Base-by-base conservation (phyloP, 2,888 invertebrate species). In the Napeogenes sylphis region DNA sequence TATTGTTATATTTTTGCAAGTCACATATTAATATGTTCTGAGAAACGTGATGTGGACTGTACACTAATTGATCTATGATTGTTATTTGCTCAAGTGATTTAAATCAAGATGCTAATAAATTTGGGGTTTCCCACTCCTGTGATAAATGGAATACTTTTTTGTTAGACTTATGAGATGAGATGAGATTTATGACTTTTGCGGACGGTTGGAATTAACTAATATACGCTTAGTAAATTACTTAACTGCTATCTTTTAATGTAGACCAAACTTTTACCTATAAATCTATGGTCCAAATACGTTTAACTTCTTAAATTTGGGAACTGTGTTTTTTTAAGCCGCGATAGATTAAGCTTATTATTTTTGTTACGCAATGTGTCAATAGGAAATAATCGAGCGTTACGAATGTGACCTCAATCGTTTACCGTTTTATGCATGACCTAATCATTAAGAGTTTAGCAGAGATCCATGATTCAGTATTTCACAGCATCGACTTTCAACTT, bases 341-440 rank as follows among this genome's bases (percentile, higher is more conserved):
- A 5, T 38, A 5, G 13, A 33, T 56, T 45, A 56, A 14, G 13
- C 6, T 56, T 42, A 33, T 45, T 57, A 32, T 46, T 35, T 35
- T 12, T 35, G 47, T 64, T 67, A 55, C 47, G 45, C 55, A 65
- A 68, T 62, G 21, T 56, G 59, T 57, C 32, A 61, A 66, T 59
- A 63, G 65, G 62, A 69, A 68, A 69, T 66, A 64, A 68, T 62
- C 55, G 45, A 51, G 55, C 59, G 57, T 55, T 56, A 63, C 64
- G 57, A 51, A 59, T 65, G 45, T 61, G 67, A 68, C 65, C 68
- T 62, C 64, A 65, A 70, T 67, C 56, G 55, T 61, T 69, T 65
- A 67, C 62, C 60, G 68, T 69, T 70, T 70, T 63, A 68, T 67
- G 66, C 61, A 68, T 72, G 69, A 71, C 69, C 69, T 71, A 68